These are phyloP conservation scores for Aleadryas rufinucha DNA, from an alignment of 2,113 vertebrate genomes.

Conservation along the genomic window DNA sequence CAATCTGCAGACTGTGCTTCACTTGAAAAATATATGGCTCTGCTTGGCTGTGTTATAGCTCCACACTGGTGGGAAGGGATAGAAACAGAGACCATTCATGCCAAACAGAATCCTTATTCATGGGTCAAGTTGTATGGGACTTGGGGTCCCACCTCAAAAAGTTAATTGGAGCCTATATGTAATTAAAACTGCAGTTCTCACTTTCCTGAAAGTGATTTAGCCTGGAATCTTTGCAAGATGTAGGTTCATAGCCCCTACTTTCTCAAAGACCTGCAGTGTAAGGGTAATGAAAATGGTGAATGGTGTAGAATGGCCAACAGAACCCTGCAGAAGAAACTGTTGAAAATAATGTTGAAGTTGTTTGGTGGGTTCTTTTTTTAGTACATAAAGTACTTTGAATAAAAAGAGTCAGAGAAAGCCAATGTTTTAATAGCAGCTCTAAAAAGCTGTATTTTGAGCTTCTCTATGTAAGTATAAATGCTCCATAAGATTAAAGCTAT, in stretches of 20 bases:
- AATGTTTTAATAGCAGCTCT: background rate
- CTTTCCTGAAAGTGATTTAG: background rate
- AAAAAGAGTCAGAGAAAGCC: background rate
- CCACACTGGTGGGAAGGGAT: background rate
- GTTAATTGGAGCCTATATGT: background rate
- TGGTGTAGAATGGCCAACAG: background rate
- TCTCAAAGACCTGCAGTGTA: background rate
- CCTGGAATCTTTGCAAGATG: background rate
- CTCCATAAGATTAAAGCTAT: background rate
- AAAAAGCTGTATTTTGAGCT: background rate
- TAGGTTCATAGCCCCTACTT: background rate
- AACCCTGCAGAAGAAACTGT: background rate
- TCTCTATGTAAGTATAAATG: background rate
- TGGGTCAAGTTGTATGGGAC: background rate
- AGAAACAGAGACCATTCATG: conserved; percentile 13
- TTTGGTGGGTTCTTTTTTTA: background rate
- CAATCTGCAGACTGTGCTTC: background rate
- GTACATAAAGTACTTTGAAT: background rate
- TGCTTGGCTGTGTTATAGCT: background rate
- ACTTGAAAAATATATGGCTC: background rate
- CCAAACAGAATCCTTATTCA: conserved; percentile 26
- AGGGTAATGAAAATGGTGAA: background rate
- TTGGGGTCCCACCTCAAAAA: background rate
- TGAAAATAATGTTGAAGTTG: background rate
- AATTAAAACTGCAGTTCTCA: background rate